Conservation (phyloP, 2,797 vertebrate species). For the Platalea minor region DNA sequence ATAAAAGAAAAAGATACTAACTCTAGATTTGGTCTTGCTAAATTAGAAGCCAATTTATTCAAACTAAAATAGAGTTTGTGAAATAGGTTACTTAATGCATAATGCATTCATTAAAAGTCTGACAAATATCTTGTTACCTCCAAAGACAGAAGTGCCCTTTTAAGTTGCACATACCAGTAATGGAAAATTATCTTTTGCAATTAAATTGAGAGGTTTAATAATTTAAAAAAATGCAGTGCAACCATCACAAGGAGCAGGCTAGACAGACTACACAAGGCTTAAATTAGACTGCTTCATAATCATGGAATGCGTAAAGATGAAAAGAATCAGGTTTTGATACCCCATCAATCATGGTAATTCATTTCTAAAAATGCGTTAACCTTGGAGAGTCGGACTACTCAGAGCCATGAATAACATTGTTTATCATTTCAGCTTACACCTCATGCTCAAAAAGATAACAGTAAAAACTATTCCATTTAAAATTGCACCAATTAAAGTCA, state of each 20-base stretch:
- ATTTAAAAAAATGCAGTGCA: slow-evolving; percentile 22
- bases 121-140: slow-evolving; percentile 53
- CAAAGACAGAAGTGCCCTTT: slow-evolving; percentile 58
- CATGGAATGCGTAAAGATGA: slow-evolving; percentile 63
- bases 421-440: slow-evolving; percentile 60
- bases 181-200: slow-evolving; percentile 35
- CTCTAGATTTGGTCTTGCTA: slow-evolving; percentile 18
- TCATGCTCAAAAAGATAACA: slow-evolving; percentile 64
- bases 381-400: slow-evolving; percentile 51
- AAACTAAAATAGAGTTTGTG: slow-evolving; percentile 38
- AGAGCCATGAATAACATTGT: slow-evolving; percentile 57
- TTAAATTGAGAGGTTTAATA: slow-evolving; percentile 47
- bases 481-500: slow-evolving; percentile 65
- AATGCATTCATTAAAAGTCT: slow-evolving; percentile 53
- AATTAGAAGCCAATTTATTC: slow-evolving; percentile 57
- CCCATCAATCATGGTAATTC: slow-evolving; percentile 61
- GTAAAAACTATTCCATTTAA: slow-evolving; percentile 38
- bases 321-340: slow-evolving; percentile 62
- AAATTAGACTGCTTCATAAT: slow-evolving; percentile 64
- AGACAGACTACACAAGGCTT: slow-evolving; percentile 57
- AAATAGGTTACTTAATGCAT: slow-evolving; percentile 57
- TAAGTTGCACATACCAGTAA: slow-evolving; percentile 48
- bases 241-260: slow-evolving; percentile 49
- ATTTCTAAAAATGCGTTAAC: slow-evolving; percentile 59
- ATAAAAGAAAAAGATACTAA: slow-evolving; percentile 39